These are phyloP conservation scores for Sinella curviseta DNA, from an alignment of 1,140 invertebrate species.

Conservation along the genomic window DNA sequence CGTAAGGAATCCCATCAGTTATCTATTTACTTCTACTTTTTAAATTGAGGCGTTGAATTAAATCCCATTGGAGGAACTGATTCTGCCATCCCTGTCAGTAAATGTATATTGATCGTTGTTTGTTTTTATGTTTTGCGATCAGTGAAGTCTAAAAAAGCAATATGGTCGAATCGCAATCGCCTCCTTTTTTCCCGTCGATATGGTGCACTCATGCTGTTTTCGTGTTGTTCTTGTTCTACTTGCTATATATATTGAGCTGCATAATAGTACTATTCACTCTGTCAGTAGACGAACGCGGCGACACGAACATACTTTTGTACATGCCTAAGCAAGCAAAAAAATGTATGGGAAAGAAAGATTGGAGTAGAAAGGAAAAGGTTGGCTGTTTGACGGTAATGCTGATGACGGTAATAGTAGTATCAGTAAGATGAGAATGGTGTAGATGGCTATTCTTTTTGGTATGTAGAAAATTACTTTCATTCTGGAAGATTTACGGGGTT, in stretches of 20 bases:
- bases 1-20: conserved; percentile 15
- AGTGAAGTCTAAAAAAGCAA: not conserved
- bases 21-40: conserved; percentile 19
- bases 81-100: conserved; percentile 20
- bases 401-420: not conserved
- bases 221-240: too few species aligned
- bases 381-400: not conserved
- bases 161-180: too few species aligned
- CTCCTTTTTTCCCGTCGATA: too few species aligned
- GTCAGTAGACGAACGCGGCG: too few species aligned
- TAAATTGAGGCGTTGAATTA: conserved; percentile 23
- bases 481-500: not conserved
- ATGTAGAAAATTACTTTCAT: conserved; percentile 19
- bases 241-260: too few species aligned
- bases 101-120: conserved; percentile 25
- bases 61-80: conserved; percentile 14
- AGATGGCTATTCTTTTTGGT: conserved; percentile 2
- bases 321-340: not conserved
- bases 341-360: too few species aligned
- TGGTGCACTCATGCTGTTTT: too few species aligned
- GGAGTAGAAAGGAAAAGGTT: too few species aligned
- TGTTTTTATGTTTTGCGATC: conserved; percentile 3
- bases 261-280: too few species aligned
- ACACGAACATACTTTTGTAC: not conserved
- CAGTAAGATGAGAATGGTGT: not conserved